Conservation (phyloP, 2,797 vertebrate species). For the Merluccius polli region DNA sequence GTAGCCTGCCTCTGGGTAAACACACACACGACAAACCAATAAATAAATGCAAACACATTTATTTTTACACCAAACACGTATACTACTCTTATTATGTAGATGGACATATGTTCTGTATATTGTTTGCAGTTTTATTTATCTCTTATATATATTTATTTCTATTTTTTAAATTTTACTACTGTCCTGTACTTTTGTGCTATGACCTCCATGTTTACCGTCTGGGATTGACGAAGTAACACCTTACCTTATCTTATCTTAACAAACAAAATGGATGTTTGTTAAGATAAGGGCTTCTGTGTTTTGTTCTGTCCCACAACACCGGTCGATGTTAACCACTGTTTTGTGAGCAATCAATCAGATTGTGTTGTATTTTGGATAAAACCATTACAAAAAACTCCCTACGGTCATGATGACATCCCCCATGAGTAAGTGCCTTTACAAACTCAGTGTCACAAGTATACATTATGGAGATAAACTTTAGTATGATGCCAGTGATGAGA, state of each 20-base stretch:
- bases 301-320: not conserved
- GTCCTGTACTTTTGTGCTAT: not conserved
- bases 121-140: too few species aligned
- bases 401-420: too few species aligned
- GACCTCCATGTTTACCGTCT: not conserved
- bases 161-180: not conserved
- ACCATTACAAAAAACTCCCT: too few species aligned
- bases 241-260: not conserved
- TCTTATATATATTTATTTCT: not conserved
- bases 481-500: too few species aligned
- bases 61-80: too few species aligned
- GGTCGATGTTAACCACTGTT: not conserved
- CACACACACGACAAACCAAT: not conserved
- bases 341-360: too few species aligned
- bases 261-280: not conserved
- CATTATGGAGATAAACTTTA: too few species aligned
- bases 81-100: not conserved
- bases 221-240: not conserved
- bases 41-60: not conserved
- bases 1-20: slow-evolving; percentile 61
- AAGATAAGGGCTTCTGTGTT: not conserved
- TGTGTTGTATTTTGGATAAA: too few species aligned
- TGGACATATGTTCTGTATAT: not conserved
- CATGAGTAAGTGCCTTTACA: too few species aligned
- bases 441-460: too few species aligned